These are phyloP conservation scores for Galleria mellonella DNA, from an alignment of 1,140 invertebrate genomes.

Conservation along the genomic window DNA sequence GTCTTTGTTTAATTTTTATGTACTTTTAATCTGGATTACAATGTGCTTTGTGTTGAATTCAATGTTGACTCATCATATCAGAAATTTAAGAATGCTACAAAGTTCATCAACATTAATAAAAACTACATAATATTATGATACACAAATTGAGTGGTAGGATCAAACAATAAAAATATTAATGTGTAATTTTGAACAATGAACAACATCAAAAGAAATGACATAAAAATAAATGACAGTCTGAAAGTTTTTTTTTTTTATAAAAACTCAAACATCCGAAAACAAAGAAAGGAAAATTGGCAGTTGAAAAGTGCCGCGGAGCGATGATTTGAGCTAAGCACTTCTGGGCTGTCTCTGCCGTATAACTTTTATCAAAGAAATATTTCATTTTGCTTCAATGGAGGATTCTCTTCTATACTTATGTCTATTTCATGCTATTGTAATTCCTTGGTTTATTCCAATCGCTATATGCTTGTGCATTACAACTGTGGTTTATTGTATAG, in stretches of 20 bases:
- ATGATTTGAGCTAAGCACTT: conserved; percentile 38
- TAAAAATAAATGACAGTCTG: neutral
- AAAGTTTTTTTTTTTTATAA: conserved; percentile 15
- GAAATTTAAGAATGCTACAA: too few species aligned
- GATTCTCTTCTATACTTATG: too few species aligned
- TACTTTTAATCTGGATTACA: neutral
- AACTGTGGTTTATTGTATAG: too few species aligned
- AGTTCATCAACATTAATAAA: too few species aligned
- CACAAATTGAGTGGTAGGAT: too few species aligned
- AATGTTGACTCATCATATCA: neutral
- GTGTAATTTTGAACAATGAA: too few species aligned
- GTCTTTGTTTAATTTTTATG: conserved; percentile 4
- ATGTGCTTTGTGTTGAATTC: conserved; percentile 1
- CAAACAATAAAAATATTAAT: too few species aligned
- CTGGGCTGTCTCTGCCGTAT: conserved; percentile 4
- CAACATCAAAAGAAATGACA: conserved; percentile 7
- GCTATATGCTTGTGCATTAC: too few species aligned
- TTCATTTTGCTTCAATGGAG: neutral
- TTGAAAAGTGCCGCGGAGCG: conserved; percentile 25
- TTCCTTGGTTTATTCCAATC: too few species aligned
- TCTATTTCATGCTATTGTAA: too few species aligned
- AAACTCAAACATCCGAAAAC: conserved; percentile 32
- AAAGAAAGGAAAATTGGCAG: conserved; percentile 53
- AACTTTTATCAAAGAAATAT: conserved; percentile 1
- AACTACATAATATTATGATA: too few species aligned